Base-by-base conservation (phyloP, 2,113 vertebrate genomes). In the Eurystomus gularis region DNA sequence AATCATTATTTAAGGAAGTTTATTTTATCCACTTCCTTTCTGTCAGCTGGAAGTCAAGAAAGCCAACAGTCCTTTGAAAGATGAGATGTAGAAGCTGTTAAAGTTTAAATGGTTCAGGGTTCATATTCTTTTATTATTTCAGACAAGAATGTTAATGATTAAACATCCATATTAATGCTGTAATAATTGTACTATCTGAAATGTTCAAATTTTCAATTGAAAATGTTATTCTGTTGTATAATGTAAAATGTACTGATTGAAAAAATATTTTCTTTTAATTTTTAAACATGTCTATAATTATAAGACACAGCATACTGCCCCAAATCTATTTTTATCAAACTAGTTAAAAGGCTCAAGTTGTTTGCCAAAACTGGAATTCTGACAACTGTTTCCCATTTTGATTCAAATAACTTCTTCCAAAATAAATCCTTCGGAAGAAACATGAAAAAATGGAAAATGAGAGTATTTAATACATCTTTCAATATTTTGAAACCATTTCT, bases 31-130 rank as follows among this genome's bases (percentile, higher is more conserved):
- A 79, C 70, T 94, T 96, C 86, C 89, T 60, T 91, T 94, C 57
- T 85, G 65, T 82, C 91, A 97, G 81, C 83, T 96, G 91, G 93
- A 96, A 89, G 72, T 84, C 83, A 72, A 91, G 60, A 84, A 88
- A 82, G 11, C 29, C 60, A 77, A 35, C 6, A 39, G 26, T 64
- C 82, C 86, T 81, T 92, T 96, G 88, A 86, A 94, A 94, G 61
- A 82, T 54, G 84, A 96, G 69, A 87, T 89, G 91, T 84, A 89
- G 73, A 91, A 85, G 26, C 39, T 89, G 39, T 35, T 91, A 37
- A 69, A 92, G 28, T 72, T 89, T 72, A 86, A 91, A 58, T 66
- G 19, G 5, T 52, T 92, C 51, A 77, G 49, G 20, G 16, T 73
- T 92, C 11, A 39, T 28, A 60, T 79, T 78, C n/a, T 66, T 82